A percentile compares a stretch with the other conserved stretches of the same genome.
Conservation (phyloP, 2,888 invertebrate species). For the Laspeyria flexula region DNA sequence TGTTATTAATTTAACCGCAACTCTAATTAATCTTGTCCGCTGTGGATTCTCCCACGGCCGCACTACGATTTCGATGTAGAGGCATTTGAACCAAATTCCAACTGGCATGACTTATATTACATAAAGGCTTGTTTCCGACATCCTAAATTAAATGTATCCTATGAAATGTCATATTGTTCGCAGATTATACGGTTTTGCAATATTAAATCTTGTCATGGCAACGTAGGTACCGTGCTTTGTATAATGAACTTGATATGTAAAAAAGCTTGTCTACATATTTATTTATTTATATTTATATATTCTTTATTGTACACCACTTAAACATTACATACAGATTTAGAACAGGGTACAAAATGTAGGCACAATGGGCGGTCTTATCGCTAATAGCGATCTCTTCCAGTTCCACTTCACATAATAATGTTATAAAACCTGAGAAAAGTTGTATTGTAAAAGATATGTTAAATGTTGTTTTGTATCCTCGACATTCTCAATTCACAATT, state of each 20-base stretch:
- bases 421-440: too few relatives aligned
- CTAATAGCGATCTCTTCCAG: too few relatives aligned
- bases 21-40: constrained; percentile 82
- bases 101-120: constrained; percentile 49
- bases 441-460: too few relatives aligned
- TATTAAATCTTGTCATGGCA: constrained; percentile 14
- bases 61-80: constrained; percentile 48
- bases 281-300: too few relatives aligned
- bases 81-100: constrained; percentile 47
- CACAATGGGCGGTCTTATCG: too few relatives aligned
- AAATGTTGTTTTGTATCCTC: too few relatives aligned
- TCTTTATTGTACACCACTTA: too few relatives aligned
- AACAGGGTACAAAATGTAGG: too few relatives aligned
- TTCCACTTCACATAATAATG: not conserved
- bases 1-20: constrained; percentile 81
- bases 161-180: constrained; percentile 30
- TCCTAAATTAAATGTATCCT: constrained; percentile 37
- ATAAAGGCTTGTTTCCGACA: constrained; percentile 34
- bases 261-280: constrained; percentile 1
- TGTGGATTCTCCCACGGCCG: constrained; percentile 72
- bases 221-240: constrained; percentile 2
- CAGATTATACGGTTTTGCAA: constrained; percentile 12
- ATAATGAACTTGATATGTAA: constrained; percentile 13
- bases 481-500: too few relatives aligned
- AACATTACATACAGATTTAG: too few relatives aligned